These are phyloP conservation scores for Phrynocephalus versicolor DNA, from an alignment of 2,113 vertebrate genomes.

Conservation along the genomic window DNA sequence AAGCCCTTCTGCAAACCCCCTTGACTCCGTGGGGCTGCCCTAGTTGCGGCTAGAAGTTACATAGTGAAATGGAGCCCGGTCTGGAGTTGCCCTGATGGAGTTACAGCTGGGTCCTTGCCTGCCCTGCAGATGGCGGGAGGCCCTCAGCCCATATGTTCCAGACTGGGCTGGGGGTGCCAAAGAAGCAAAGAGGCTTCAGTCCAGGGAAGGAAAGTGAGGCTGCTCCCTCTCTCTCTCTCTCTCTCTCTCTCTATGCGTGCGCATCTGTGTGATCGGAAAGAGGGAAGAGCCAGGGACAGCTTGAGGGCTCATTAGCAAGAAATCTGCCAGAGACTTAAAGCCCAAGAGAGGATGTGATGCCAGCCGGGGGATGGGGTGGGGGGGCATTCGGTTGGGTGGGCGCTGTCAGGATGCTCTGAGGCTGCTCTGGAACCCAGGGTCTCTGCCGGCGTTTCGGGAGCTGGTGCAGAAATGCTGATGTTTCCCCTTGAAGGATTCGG, in stretches of 20 bases:
- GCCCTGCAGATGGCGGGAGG: background rate
- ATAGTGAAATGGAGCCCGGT: background rate
- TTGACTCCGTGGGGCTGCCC: too few species aligned
- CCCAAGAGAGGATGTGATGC: background rate
- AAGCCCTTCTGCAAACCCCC: too few species aligned
- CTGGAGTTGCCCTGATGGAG: background rate
- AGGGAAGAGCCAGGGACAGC: background rate
- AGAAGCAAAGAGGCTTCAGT: background rate
- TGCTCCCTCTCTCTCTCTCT: too few species aligned
- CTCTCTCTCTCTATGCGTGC: too few species aligned
- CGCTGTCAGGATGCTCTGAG: background rate
- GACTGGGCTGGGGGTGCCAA: background rate
- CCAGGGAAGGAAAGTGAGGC: background rate
- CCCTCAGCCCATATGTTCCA: background rate
- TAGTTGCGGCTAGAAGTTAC: too few species aligned
- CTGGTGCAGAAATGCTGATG: too few species aligned
- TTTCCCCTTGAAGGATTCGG: too few species aligned
- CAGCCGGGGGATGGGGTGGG: background rate
- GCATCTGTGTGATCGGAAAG: background rate
- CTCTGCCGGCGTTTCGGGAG: background rate
- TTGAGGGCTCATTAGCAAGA: background rate
- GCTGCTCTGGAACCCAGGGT: too few species aligned
- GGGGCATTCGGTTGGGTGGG: too few species aligned
- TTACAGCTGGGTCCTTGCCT: background rate
- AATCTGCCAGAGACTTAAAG: background rate